A percentile compares a stretch with the other conserved stretches of the same genome.
Evolutionary conservation across 1,140 invertebrate genomes (phyloP).

Genomic region (Sitophilus oryzae): DNA sequence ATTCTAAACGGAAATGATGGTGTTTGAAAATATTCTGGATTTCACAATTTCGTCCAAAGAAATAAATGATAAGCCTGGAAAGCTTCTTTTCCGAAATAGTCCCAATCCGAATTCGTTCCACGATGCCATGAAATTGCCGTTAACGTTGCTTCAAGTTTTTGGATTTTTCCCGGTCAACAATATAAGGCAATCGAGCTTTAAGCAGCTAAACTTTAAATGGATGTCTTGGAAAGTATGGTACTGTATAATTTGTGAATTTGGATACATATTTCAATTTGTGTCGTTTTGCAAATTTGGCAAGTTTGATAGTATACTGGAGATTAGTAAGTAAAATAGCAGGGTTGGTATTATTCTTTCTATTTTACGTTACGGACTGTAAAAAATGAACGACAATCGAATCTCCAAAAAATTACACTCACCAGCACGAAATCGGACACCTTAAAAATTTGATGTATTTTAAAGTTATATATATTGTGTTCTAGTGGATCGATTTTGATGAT

Average conservation of each 20-base stretch:
- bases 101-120: not conserved
- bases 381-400: too few species aligned
- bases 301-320: not conserved
- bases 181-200: not conserved
- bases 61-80: not conserved
- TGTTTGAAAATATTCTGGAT: not conserved
- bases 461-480: too few species aligned
- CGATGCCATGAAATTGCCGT: not conserved
- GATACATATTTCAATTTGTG: not conserved
- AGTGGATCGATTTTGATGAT: too few species aligned
- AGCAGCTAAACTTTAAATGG: not conserved
- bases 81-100: not conserved
- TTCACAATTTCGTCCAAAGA: not conserved
- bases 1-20: not conserved
- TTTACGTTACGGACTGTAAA: too few species aligned
- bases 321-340: not conserved
- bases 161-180: not conserved
- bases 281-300: not conserved
- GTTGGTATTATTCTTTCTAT: too few species aligned
- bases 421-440: too few species aligned
- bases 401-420: too few species aligned
- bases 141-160: not conserved
- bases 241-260: not conserved
- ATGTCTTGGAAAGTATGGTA: not conserved
- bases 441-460: too few species aligned